Base-by-base conservation (phyloP, 1,140 invertebrate species). In the Polypedilum pembai region DNA sequence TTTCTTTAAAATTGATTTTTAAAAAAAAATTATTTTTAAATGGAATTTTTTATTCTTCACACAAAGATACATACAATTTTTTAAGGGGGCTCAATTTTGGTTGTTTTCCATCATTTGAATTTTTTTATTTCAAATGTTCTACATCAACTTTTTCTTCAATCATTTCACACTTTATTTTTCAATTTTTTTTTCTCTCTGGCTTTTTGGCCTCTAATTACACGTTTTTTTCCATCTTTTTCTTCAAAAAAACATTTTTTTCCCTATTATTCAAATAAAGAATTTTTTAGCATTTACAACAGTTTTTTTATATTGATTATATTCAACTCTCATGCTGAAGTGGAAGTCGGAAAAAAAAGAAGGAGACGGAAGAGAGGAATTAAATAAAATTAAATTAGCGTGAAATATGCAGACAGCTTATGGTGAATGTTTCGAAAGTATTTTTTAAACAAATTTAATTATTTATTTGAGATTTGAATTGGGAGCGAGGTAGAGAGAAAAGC, bases 161-260 rank as follows among this genome's bases (percentile, higher is more conserved):
- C 45, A 56, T 56, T 56, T 56, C 45, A 56, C n/a, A n/a, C 15
- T 56, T 56, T n/a, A 56, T 4, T 56, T 56, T 33, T 33, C 24
- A 33, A 33, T 5, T 33, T 33, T 33, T 33, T 33, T 33, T 33
- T 33, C 24, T 33, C 24, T 33, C 24, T 56, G 45, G 45, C 45
- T 15, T 15, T 56, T 56, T 33, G 24, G 12, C 45, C 45, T 56
- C 45, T 56, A 56, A 56, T 56, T 56, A 56, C 45, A 56, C 45
- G 45, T 56, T 56, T 56, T 56, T 56, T 56, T 56, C 45, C 45
- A n/a, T 56, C 15, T 56, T 56, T 56, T 56, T 56, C 45, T n/a
- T 56, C 24, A 33, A 33, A 33, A 33, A 33, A 33, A 33, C 45
- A 56, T 56, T 33, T 56, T 56, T 56, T 56, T 56, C 45, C 12